phyloP scores from a whole-genome alignment of 2,888 invertebrate species.

The Melanargia galathea region DNA sequence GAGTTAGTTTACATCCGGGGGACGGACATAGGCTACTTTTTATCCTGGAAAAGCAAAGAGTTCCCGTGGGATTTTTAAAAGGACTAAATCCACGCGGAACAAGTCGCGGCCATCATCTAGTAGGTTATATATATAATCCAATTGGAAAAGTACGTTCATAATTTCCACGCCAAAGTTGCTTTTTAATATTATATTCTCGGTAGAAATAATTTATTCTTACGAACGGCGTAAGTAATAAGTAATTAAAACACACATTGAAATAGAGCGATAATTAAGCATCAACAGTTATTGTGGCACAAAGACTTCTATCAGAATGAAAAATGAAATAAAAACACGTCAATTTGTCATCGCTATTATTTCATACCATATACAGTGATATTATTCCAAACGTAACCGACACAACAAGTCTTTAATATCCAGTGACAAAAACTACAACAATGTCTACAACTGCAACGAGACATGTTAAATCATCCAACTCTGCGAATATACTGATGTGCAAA shows the following conservation, averaged over 20 bases:
- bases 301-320: conserved; percentile 14
- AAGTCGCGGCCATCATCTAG: too few relatives aligned
- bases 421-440: conserved; percentile 58
- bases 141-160: too few relatives aligned
- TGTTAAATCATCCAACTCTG: conserved; percentile 81
- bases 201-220: too few relatives aligned
- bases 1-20: too few relatives aligned
- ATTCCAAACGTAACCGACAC: conserved; percentile 37
- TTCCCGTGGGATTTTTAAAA: too few relatives aligned
- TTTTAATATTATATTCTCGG: too few relatives aligned
- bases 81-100: too few relatives aligned
- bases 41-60: too few relatives aligned
- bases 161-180: too few relatives aligned
- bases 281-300: background rate
- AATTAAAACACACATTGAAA: background rate
- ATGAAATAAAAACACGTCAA: conserved; percentile 17
- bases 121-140: too few relatives aligned
- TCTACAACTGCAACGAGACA: conserved; percentile 78
- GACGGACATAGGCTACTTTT: too few relatives aligned
- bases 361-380: conserved; percentile 30
- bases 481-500: conserved; percentile 90
- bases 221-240: too few relatives aligned
- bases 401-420: conserved; percentile 34
- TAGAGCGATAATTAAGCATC: background rate
- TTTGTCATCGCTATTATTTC: conserved; percentile 33